Base-by-base conservation (phyloP, 1,140 invertebrate species). In the Dendrolimus punctatus region DNA sequence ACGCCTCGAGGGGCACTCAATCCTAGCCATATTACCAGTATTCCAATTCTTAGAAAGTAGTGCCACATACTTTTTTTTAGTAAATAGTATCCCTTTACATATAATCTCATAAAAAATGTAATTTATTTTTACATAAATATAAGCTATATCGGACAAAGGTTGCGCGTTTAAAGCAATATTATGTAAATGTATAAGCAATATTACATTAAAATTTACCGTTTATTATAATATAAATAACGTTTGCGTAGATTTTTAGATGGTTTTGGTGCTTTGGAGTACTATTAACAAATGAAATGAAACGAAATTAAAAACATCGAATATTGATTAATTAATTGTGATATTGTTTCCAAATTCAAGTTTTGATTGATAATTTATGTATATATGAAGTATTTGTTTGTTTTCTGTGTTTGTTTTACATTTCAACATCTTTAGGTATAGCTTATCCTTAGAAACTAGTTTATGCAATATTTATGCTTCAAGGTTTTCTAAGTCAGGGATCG, bases 121-220 rank as follows among this genome's bases (percentile, higher is more conserved):
- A 42, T 57, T 60, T 55, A 57, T 60, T 65, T 57, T 52, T 59
- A 62, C 55, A 53, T 61, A 49, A 55, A 47, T 4, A 9, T 68
- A 68, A 49, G 57, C 50, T 55, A 47, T 64, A 60, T 47, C 62
- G 55, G 66, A 71, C 66, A 70, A 78, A 57, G 79, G 73, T 76
- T 64, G 75, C 81, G 77, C 73, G 74, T 74, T 48, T 68, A 65
- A 82, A 82, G 81, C 81, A 82, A 85, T 85, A 84, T 77, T 65
- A 74, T 62, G 76, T 80, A 76, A 85, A 70, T 69, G 57, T 62
- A 79, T 78, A 82, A 85, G 81, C 77, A 82, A 85, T 85, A 84
- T 63, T 78, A 81, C 8, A 46, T 60, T 79, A 80, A 68, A 64
- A 66, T 68, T 68, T 71, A 74, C 75, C 40, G 39, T 56, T 55